Evolutionary conservation across 2,797 vertebrate genomes (phyloP), one percentile per base, ranked within the genome.

Genomic region (Mastacembelus armatus): DNA sequence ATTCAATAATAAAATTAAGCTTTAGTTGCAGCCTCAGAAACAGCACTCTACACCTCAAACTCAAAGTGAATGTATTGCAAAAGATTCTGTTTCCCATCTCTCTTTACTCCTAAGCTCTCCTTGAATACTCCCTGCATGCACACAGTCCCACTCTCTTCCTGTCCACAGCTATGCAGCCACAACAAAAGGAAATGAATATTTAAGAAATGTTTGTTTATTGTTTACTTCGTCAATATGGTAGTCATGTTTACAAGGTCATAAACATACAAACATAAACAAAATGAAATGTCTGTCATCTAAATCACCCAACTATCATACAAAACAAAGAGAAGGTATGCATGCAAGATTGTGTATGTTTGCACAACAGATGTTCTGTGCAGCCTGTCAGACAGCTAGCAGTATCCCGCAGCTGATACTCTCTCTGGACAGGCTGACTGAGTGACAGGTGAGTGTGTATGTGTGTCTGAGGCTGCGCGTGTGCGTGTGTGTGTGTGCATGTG

Each of bases 311-410:
- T 78, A 55, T 74, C 81, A 71, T 44, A 73, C 77, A 84, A 84
- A 66, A 86, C n/a, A n/a, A 81, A 81, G 70, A 78, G 47, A 33
- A 55, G 11, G 29, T 47, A 19, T 74, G 49, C 10, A 7, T 68
- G 51, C n/a, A 22, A 44, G 7, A 40, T 3, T 42, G 16, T 35
- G 29, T 21, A 36, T 9, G 50, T 56, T 32, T 36, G 15, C 56
- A 48, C 33, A 78, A 81, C 87, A 90, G 88, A 87, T 88, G 87
- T 75, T 89, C 56, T 63, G 66, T 71, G 66, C 69, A 81, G 82
- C 77, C 79, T 83, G 80, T 89, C 80, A 85, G 77, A 78, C 65
- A 85, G 68, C 69, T 62, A 81, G 77, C 70, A 74, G 66, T 80
- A 78, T 79, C 74, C 74, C 81, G 67, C 80, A 84, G 80, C 86